Evolutionary conservation across 1,140 invertebrate species (phyloP), one percentile per base, ranked within the genome.

Genomic region (Pectinophora gossypiella): DNA sequence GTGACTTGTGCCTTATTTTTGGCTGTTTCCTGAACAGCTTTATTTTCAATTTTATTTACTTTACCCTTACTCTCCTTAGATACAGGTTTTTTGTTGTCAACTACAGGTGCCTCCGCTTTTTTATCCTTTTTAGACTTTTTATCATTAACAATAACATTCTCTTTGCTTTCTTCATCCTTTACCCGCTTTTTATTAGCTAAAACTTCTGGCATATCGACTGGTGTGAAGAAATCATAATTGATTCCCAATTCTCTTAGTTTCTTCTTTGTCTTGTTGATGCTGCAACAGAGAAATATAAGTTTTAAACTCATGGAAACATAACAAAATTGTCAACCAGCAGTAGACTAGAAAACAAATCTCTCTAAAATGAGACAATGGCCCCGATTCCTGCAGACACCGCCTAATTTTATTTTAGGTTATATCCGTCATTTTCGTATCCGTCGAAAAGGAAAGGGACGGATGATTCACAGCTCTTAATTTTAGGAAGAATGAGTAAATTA

Each of bases 221-320:
- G 82, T 45, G 63, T 64, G 46, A 89, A 88, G 43, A 87, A 88
- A 46, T 87, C 77, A 73, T 87, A 89, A 50, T 84, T 70, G 47
- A 89, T 80, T 5, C 75, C 85, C 19, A 87, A 47, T 19, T 69
- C 67, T 51, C 59, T 72, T 16, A 88, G 55, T 49, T 76, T 87
- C 40, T 72, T 55, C 57, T 83, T 85, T 18, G 70, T 85, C 56
- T 76, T 77, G 0, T 64, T 63, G n/a, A 83, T 49, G 45, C 76
- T 82, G 68, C 12, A 68, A 72, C 47, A 44, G 27, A n/a, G n/a
- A n/a, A n/a, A n/a, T n/a, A n/a, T n/a, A n/a, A n/a, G n/a, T n/a
- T n/a, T n/a, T n/a, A n/a, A n/a, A n/a, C n/a, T n/a, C n/a, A n/a
- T n/a, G n/a, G n/a, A n/a, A n/a, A n/a, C n/a, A n/a, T n/a, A n/a